A percentile compares a stretch with the other conserved stretches of the same genome.
Evolutionary conservation across 2,797 vertebrate species (phyloP).

Genomic region (Acrossocheilus fasciatus): DNA sequence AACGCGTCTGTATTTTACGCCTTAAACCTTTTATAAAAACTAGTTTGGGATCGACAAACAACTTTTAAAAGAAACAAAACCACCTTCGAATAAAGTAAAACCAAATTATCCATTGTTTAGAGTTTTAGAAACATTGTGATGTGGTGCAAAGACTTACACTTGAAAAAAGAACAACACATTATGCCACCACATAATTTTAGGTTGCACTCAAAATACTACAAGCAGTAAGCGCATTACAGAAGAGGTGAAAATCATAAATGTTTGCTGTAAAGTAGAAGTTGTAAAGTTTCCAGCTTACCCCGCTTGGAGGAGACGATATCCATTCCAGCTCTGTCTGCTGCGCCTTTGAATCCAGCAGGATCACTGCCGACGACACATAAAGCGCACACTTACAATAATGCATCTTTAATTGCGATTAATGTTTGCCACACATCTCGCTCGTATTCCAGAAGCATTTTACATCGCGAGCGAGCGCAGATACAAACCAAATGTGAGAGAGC

Average conservation of each 20-base stretch:
- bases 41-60: background rate
- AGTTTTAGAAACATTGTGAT: conserved; percentile 9
- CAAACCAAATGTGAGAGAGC: background rate
- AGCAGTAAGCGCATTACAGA: background rate
- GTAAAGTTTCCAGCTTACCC: conserved; percentile 83
- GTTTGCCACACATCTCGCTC: conserved; percentile 16
- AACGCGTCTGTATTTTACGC: background rate
- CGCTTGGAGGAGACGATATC: conserved; percentile 98
- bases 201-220: conserved; percentile 3
- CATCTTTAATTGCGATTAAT: conserved; percentile 36
- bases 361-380: conserved; percentile 85
- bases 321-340: conserved; percentile 99
- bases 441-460: conserved; percentile 1
- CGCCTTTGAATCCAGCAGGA: conserved; percentile 98
- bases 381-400: conserved; percentile 73
- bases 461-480: background rate
- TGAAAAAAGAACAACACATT: background rate
- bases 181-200: conserved; percentile 10
- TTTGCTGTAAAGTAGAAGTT: conserved; percentile 32
- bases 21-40: background rate
- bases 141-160: background rate
- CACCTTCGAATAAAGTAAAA: background rate
- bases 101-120: background rate
- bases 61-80: background rate
- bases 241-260: conserved; percentile 33